Base-by-base conservation (phyloP, 1,140 invertebrate species). In the Sycophila sp. region DNA sequence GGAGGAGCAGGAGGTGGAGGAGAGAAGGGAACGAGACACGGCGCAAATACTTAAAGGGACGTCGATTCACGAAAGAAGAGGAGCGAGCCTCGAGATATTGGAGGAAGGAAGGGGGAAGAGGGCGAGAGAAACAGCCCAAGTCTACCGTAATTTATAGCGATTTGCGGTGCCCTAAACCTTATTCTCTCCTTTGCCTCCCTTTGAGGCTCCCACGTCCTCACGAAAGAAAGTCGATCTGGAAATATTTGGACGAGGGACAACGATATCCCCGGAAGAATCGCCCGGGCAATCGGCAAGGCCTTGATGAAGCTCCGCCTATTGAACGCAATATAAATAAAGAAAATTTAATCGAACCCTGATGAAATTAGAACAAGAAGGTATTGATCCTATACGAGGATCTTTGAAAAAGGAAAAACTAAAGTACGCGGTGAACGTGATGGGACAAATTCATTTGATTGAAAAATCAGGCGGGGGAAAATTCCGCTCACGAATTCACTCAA, bases 201-300 rank as follows among this genome's bases (percentile, higher is more conserved):
- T 55, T 32, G 15, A 55, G 15, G 13, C 1, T n/a, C n/a, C n/a
- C n/a, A n/a, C n/a, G n/a, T n/a, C n/a, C 2, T 11, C 19, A 28
- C 24, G 47, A 62, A 47, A 30, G 13, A 49, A 62, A 62, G 56
- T 73, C 36, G 32, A 67, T 45, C 34, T 17, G 30, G 34, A 34
- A 55, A 55, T 55, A 55, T 19, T n/a, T 55, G 11, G 28, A 30
- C 19, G 28, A 17, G 4, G n/a, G n/a, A n/a, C n/a, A n/a, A n/a
- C n/a, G n/a, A n/a, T n/a, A n/a, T n/a, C n/a, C n/a, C n/a, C n/a
- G n/a, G n/a, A n/a, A n/a, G n/a, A n/a, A n/a, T n/a, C n/a, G n/a
- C n/a, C n/a, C n/a, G n/a, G n/a, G n/a, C n/a, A n/a, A n/a, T n/a
- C n/a, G n/a, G n/a, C n/a, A n/a, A n/a, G n/a, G n/a, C n/a, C n/a